A percentile compares a stretch with the other conserved stretches of the same genome.
Evolutionary conservation across 35 echinoderm and acorn worm genomes (phyloP).

Genomic region (Stichopus chloronotus): DNA sequence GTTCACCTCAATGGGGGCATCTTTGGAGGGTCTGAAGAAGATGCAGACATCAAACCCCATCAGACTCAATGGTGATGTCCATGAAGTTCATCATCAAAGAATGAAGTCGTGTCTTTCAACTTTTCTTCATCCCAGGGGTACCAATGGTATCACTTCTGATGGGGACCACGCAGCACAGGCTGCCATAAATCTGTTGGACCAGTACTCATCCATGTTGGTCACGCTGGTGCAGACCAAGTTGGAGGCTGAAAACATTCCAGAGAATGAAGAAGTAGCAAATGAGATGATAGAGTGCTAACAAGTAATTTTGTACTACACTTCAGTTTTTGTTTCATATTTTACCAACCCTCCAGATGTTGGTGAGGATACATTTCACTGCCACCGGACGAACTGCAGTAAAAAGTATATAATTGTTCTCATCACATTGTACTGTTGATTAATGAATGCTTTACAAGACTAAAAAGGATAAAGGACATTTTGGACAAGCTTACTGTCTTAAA

Average conservation of each 20-base stretch:
- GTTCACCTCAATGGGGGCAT: constrained; percentile 3
- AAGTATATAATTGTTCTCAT: too few species aligned
- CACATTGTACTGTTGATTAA: too few species aligned
- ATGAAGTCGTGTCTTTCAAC: constrained; percentile 42
- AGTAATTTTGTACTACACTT: background rate
- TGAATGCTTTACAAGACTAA: too few species aligned
- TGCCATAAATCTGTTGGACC: constrained; percentile 26
- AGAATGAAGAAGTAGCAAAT: background rate
- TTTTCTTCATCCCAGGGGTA: constrained; percentile 21
- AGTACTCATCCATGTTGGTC: constrained; percentile 41
- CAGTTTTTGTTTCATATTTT: background rate
- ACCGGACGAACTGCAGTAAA: too few species aligned
- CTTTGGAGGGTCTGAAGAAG: background rate
- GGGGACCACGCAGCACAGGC: constrained; percentile 18
- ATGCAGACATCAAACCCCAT: background rate
- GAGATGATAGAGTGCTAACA: constrained; percentile 20
- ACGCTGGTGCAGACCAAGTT: constrained; percentile 34
- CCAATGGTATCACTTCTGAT: background rate
- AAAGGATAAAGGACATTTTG: too few species aligned
- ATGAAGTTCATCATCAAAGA: background rate
- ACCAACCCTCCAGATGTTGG: background rate
- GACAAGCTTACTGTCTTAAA: too few species aligned
- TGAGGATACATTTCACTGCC: background rate
- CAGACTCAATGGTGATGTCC: background rate
- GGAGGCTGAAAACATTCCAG: background rate